A percentile compares a stretch with the other conserved stretches of the same genome.
Evolutionary conservation across 2,797 vertebrate genomes (phyloP).

Genomic region (Dryobates pubescens): DNA sequence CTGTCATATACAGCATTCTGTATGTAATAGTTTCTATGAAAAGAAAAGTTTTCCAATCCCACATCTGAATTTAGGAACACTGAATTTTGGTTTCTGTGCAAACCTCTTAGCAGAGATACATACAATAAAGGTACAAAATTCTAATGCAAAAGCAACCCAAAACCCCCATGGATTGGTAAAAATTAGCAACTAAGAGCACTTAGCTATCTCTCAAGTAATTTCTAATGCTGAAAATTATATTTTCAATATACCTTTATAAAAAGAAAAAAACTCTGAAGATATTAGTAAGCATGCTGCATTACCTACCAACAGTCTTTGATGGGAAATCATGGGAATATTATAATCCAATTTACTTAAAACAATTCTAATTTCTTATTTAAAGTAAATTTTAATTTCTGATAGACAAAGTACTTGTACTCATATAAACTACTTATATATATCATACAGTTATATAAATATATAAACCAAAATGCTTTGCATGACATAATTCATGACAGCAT

Average conservation of each 20-base stretch:
- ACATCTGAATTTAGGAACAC: neutral
- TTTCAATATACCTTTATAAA: neutral
- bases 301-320: neutral
- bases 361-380: neutral
- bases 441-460: neutral
- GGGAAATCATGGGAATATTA: neutral
- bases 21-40: neutral
- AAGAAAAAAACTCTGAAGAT: neutral
- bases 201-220: neutral
- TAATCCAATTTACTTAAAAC: neutral
- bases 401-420: too few relatives aligned
- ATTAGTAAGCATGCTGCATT: neutral
- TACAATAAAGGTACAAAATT: neutral
- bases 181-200: neutral
- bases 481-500: neutral
- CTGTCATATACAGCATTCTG: neutral
- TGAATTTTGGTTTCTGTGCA: neutral
- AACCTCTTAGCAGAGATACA: neutral
- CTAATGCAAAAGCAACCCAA: neutral
- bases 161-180: neutral
- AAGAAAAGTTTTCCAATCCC: neutral
- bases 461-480: neutral
- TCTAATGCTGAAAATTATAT: neutral
- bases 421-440: neutral
- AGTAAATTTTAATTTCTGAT: neutral